Conservation (phyloP, 2,888 invertebrate genomes). For the Troides aeacus region DNA sequence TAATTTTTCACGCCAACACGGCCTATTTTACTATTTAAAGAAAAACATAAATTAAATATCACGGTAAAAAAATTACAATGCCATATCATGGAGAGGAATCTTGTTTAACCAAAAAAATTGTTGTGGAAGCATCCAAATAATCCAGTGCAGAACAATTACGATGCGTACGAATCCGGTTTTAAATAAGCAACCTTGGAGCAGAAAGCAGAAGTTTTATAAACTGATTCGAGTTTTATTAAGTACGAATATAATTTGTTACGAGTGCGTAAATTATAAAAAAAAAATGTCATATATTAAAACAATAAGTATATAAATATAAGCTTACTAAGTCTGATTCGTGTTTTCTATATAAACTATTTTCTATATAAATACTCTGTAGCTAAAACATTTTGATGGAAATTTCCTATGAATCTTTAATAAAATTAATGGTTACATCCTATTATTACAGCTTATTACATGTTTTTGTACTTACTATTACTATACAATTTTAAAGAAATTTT, state of each 20-base stretch:
- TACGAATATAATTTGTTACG: background rate
- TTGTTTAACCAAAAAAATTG: background rate
- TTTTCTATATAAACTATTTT: too few species aligned
- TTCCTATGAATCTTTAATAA: too few species aligned
- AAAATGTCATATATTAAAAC: background rate
- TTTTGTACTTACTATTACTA: too few species aligned
- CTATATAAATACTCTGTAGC: too few species aligned
- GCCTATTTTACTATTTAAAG: background rate
- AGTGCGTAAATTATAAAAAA: background rate
- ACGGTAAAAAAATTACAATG: too few species aligned
- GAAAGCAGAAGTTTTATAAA: conserved; percentile 22
- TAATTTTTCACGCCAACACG: background rate
- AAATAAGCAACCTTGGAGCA: conserved; percentile 24
- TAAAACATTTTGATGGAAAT: too few species aligned
- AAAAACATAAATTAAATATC: background rate
- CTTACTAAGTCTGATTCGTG: too few species aligned
- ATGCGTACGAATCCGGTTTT: conserved; percentile 22
- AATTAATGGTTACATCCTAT: too few species aligned
- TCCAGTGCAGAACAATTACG: conserved; percentile 18
- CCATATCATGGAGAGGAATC: background rate
- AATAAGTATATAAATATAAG: too few species aligned
- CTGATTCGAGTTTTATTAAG: background rate
- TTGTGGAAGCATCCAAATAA: conserved; percentile 12
- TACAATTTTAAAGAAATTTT: too few species aligned
- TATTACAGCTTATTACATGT: too few species aligned